Conservation (phyloP, 2,888 invertebrate species). For the Perizoma flavofasciatum region DNA sequence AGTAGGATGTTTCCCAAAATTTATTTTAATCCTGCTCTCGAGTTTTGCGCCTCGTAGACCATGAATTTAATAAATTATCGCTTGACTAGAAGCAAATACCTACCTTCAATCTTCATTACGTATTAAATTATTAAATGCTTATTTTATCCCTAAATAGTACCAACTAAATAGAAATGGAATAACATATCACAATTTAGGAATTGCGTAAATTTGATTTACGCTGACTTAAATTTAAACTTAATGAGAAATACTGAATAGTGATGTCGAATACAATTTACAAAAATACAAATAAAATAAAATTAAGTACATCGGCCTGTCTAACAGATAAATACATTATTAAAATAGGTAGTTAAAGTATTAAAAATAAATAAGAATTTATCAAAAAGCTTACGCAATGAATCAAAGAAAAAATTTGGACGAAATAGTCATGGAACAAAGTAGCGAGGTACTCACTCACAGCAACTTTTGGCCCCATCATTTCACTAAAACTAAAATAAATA, state of each 20-base stretch:
- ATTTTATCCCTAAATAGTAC: slow-evolving; percentile 46
- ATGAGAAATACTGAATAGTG: slow-evolving; percentile 59
- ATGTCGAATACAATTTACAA: slow-evolving; percentile 41
- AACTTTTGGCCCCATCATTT: slow-evolving; percentile 73
- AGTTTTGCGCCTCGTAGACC: slow-evolving; percentile 17
- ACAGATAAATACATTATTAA: neutral
- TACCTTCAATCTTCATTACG: slow-evolving; percentile 9
- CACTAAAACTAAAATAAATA: slow-evolving; percentile 60
- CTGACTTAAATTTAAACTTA: slow-evolving; percentile 40
- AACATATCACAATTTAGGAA: slow-evolving; percentile 81
- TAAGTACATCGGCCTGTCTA: slow-evolving; percentile 27
- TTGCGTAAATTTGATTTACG: slow-evolving; percentile 63
- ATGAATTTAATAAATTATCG: slow-evolving; percentile 28
- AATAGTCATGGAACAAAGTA: slow-evolving; percentile 62
- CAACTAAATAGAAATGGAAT: slow-evolving; percentile 61
- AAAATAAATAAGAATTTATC: neutral
- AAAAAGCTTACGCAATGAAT: slow-evolving; percentile 5
- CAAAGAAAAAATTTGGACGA: slow-evolving; percentile 43
- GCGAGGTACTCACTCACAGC: slow-evolving; percentile 66
- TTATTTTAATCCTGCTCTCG: too few species aligned
- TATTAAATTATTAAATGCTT: slow-evolving; percentile 33
- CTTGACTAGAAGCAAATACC: slow-evolving; percentile 43
- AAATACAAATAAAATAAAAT: slow-evolving; percentile 10
- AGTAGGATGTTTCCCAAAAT: too few species aligned
- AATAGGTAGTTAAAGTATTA: neutral